These are phyloP conservation scores for Anthopleura sola DNA, from an alignment of 64 coral and sea anemone genomes.

Conservation along the genomic window DNA sequence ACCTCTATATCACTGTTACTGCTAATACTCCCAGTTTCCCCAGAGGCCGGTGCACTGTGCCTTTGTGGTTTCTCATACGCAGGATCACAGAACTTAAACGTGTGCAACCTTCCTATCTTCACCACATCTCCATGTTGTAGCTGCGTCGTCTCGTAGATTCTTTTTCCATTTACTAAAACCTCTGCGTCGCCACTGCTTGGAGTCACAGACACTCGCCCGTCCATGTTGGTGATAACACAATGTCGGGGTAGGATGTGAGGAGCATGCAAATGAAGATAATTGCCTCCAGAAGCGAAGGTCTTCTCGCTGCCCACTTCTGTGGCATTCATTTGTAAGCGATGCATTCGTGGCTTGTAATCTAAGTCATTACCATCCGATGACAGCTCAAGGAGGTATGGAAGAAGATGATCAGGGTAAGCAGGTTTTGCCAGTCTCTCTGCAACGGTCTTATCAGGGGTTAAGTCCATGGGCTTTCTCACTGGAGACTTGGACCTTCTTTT, in stretches of 20 bases:
- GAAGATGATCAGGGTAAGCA: conserved; percentile 63
- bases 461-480: conserved; percentile 66
- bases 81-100: conserved; percentile 79
- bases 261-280: conserved; percentile 51
- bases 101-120: conserved; percentile 58
- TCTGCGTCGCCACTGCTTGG: conserved; percentile 72
- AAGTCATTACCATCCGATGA: conserved; percentile 72
- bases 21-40: conserved; percentile 35
- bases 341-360: conserved; percentile 38
- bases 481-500: conserved; percentile 82
- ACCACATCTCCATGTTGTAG: conserved; percentile 65
- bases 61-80: conserved; percentile 45
- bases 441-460: conserved; percentile 46
- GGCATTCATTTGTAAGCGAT: conserved; percentile 78
- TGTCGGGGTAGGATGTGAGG: conserved; percentile 77
- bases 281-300: conserved; percentile 61
- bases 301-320: conserved; percentile 92
- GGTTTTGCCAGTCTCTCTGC: conserved; percentile 61
- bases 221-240: conserved; percentile 86
- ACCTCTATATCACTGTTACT: conserved; percentile 52
- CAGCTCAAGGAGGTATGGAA: conserved; percentile 76
- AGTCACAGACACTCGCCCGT: conserved; percentile 70
- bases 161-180: conserved; percentile 63
- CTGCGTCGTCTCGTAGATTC: conserved; percentile 79
- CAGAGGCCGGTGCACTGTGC: conserved; percentile 53